These are phyloP conservation scores for Xestia sexstrigata DNA, from an alignment of 2,888 invertebrate species.

Conservation along the genomic window DNA sequence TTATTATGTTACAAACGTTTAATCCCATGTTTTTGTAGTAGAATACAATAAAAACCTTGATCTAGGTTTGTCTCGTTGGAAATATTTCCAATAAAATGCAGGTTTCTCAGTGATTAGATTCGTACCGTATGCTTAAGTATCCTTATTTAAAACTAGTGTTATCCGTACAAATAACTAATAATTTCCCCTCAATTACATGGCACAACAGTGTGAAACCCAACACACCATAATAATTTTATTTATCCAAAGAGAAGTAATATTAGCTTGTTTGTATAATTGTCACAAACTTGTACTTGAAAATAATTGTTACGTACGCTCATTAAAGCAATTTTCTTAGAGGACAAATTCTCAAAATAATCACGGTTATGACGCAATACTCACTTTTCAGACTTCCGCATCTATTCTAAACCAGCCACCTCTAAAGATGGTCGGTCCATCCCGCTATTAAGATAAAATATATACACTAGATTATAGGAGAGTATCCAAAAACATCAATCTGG, in stretches of 20 bases:
- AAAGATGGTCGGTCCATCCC: neutral
- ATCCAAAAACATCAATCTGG: slow-evolving; percentile 47
- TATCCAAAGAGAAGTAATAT: neutral
- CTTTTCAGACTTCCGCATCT: neutral
- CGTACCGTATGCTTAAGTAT: neutral
- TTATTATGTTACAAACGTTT: neutral
- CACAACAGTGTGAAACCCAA: neutral
- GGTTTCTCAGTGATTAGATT: neutral
- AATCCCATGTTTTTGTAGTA: neutral
- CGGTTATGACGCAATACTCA: neutral
- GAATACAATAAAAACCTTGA: neutral
- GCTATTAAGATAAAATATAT: slow-evolving; percentile 21
- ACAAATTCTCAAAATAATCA: neutral
- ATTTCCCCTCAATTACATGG: neutral
- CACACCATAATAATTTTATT: neutral
- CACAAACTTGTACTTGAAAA: neutral
- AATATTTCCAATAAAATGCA: neutral
- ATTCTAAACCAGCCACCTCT: neutral
- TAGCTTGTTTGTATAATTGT: neutral
- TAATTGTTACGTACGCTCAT: neutral
- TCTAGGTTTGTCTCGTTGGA: neutral
- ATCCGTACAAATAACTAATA: neutral
- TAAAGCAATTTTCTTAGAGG: neutral
- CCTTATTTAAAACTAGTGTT: neutral
- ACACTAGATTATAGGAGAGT: slow-evolving; percentile 22